A percentile compares a stretch with the other conserved stretches of the same genome.
Conservation (phyloP, 2,888 invertebrate genomes). For the Microplitis manilae region DNA sequence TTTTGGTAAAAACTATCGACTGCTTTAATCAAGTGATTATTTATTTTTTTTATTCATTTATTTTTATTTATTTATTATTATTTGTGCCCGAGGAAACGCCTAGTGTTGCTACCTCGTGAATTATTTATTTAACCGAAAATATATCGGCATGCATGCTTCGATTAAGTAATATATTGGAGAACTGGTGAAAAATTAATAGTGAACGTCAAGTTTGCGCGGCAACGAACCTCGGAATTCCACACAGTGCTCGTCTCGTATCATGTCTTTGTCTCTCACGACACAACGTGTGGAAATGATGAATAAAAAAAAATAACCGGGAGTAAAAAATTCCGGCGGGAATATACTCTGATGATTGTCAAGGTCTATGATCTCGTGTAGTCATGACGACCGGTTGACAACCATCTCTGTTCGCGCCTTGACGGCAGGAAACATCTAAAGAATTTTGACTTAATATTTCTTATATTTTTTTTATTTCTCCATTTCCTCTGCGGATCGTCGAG, state of each 20-base stretch:
- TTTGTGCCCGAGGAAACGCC: conserved; percentile 22
- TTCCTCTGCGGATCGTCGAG: conserved; percentile 23
- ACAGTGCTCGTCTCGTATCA: background rate
- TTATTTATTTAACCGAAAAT: background rate
- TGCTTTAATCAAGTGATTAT: background rate
- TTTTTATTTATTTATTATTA: background rate
- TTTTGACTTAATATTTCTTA: conserved; percentile 17
- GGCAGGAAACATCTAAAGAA: conserved; percentile 4
- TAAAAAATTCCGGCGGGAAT: conserved; percentile 21
- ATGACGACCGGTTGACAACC: conserved; percentile 46
- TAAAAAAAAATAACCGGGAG: background rate
- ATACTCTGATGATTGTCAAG: conserved; percentile 13
- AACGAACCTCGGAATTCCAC: background rate
- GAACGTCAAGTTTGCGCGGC: background rate
- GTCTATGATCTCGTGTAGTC: conserved; percentile 26
- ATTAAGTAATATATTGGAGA: background rate
- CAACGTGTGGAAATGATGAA: background rate
- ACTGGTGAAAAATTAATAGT: conserved; percentile 1
- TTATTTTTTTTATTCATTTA: background rate
- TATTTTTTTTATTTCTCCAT: conserved; percentile 19
- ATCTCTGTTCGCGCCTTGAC: conserved; percentile 13
- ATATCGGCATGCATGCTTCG: background rate
- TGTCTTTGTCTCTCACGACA: conserved; percentile 6
- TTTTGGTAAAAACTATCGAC: background rate
- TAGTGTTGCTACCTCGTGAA: conserved; percentile 16